Base-by-base conservation (phyloP, 2,888 invertebrate species). In the Latrodectus elegans region DNA sequence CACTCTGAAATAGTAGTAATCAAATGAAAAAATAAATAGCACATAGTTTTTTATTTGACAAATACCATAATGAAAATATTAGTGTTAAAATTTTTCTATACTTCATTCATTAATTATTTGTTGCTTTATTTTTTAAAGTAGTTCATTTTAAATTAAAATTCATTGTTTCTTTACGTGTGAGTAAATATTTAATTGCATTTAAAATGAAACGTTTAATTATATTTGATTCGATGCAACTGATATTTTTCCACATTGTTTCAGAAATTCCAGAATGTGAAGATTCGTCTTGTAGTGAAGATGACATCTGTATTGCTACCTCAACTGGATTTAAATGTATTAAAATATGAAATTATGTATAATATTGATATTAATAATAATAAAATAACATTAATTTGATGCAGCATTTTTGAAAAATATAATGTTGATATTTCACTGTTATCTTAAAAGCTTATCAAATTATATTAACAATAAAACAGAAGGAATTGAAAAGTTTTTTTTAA, bases 261-360 rank as follows among this genome's bases (percentile, higher is more conserved):
- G 86, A 55, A 73, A 55, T 81, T 52, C 53, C 67, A 12, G 86
- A 87, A 72, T 87, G 86, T 52, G 86, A 81, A n/a, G 86, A 87
- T 22, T 81, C 76, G 1, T 77, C 86, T 4, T 87, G 86, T 26
- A 67, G 17, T 65, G 81, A 77, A 55, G 81, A 38, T 38, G 86
- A 87, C 22, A 71, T 52, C n/a, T 87, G 86, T 22, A 51, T 87
- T 49, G 81, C 81, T 10, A 81, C 81, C 4, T 65, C 73, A 15
- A 38, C 67, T 15, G 86, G 86, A 14, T 81, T 73, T 51, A 17
- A 75, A n/a, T 85, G 85, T 38, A 38, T 74, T 11, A 75, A 85
- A 65, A n/a, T 55, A 38, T 38, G 38, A 38, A 22, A 22, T 22
- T 22, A 38, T 38, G n/a, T n/a, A n/a, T n/a, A n/a, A n/a, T n/a